phyloP scores from a whole-genome alignment of 2,888 invertebrate genomes.

The Apotomis turbidana region DNA sequence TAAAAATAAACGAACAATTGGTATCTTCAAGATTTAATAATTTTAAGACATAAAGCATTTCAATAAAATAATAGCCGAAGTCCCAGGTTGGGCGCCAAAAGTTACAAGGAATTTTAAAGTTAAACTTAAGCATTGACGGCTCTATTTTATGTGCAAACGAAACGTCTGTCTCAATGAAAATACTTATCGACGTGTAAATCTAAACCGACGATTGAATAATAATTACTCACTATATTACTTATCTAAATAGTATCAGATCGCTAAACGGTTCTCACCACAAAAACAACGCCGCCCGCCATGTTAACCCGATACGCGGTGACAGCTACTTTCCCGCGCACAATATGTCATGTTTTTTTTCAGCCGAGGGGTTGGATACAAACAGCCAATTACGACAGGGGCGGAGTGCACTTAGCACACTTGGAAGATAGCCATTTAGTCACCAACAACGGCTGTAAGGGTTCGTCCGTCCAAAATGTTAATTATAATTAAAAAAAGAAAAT shows the following conservation, averaged over 20 bases:
- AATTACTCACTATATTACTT: conserved; percentile 48
- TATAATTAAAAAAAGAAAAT: conserved; percentile 47
- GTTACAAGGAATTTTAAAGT: background rate
- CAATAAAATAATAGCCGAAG: background rate
- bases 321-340: conserved; percentile 80
- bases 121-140: too few relatives aligned
- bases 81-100: background rate
- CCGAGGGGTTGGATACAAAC: conserved; percentile 81
- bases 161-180: too few relatives aligned
- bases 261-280: conserved; percentile 75
- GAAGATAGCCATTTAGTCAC: conserved; percentile 78
- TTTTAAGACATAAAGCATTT: background rate
- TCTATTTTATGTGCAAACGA: too few relatives aligned
- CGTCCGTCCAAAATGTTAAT: conserved; percentile 59
- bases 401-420: conserved; percentile 71
- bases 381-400: conserved; percentile 81
- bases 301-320: conserved; percentile 74
- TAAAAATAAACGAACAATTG: too few relatives aligned
- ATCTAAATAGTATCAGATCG: conserved; percentile 70
- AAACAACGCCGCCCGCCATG: conserved; percentile 63
- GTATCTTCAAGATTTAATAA: too few relatives aligned
- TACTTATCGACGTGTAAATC: conserved; percentile 28
- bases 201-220: conserved; percentile 37
- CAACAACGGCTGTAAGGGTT: conserved; percentile 69
- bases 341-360: conserved; percentile 80